Evolutionary conservation across 2,888 invertebrate species (phyloP), one percentile per base, ranked within the genome.

Genomic region (Noctuana brunneofusca): DNA sequence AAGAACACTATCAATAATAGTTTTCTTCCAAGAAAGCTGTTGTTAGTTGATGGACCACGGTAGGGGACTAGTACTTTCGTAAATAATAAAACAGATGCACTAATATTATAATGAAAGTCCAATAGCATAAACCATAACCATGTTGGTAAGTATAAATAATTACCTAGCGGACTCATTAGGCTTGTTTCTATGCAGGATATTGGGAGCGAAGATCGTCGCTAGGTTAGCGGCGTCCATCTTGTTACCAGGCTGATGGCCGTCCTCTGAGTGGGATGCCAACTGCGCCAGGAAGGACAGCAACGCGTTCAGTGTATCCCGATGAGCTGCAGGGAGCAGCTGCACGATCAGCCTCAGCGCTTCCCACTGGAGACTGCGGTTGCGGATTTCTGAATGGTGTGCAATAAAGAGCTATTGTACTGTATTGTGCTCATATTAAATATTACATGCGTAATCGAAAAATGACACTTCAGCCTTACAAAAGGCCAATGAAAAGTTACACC

Each of bases 141-240:
- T n/a, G n/a, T n/a, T n/a, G n/a, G n/a, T n/a, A n/a, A n/a, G n/a
- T 14, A 3, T 38, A 9, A 3, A 12, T 9, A n/a, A n/a, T 43
- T 43, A 89, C 89, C 83, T 90, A 35, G 86, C 92, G 58, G 87
- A 73, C 70, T 91, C 89, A 74, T 93, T 93, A 4, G 95, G 93
- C 72, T 94, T 95, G 69, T 95, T 93, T 75, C 94, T 94, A 76
- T 97, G 97, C 59, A 98, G 93, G 74, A 98, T 96, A 76, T 98
- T 98, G 0, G 98, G 98, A 1, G 98, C 98, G 84, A 98, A 97
- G 41, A 98, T 94, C 0, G 97, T 98, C 0, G 98, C 98, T 67
- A 98, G 89, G 84, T 98, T 98, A 58, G 95, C 95, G 49, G 96
- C 95, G 83, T 98, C 97, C 98, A 98, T 98, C 92, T 96, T 97